Evolutionary conservation across 2,888 invertebrate genomes (phyloP), one percentile per base, ranked within the genome.

Genomic region (Crossocerus cetratus): DNA sequence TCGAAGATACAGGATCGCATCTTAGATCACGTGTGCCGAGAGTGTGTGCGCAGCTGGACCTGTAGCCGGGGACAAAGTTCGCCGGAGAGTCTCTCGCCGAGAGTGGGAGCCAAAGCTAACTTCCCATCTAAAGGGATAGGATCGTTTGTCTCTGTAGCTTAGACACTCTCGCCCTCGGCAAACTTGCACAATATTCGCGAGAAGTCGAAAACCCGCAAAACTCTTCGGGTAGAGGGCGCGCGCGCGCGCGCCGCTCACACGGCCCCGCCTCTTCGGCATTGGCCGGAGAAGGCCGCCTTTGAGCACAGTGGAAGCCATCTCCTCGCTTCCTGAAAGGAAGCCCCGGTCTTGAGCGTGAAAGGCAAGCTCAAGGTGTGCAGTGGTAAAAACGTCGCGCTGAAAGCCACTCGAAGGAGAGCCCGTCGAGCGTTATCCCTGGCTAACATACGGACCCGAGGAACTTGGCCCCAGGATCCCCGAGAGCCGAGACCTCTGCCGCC

Each of bases 121-220:
- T 65, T 63, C 23, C 16, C 45, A 8, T 14, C 42, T 32, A 61
- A 64, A 64, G 54, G 57, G 69, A 65, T 65, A 32, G 14, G 65
- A 16, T 45, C 23, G 58, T 57, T 32, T 53, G 44, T 49, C 55
- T 44, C 60, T 21, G 42, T 44, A 54, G 56, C 66, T 61, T 44
- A 67, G 63, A 53, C 57, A 63, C 57, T 57, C 66, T 65, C 58
- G 69, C 72, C 72, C 76, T 71, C 71, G 72, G 59, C 69, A 72
- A 78, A 81, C 74, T 78, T 70, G 72, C 62, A 59, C 72, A 78
- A 78, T 67, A 72, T 74, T 65, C 66, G 58, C 57, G 65, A n/a
- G n/a, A 61, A 66, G 14, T 21, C 53, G 57, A 65, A 44, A 21
- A 62, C 16, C 74, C 60, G 53, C 60, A 55, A 58, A 69, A 76